Evolutionary conservation across 2,113 vertebrate genomes (phyloP).

Genomic region (Hipposideros armiger): DNA sequence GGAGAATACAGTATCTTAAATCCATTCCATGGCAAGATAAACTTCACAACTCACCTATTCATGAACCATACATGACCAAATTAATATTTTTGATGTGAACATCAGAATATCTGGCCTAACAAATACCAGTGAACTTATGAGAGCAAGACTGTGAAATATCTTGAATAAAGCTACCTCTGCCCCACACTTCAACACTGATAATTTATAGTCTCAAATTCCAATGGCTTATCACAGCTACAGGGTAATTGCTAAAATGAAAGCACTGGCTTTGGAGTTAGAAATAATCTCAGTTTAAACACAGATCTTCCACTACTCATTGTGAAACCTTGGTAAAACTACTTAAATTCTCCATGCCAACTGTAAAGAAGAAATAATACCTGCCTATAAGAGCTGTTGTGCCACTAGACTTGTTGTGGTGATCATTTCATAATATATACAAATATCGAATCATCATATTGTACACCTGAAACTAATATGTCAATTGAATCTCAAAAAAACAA

Average conservation of each 20-base stretch:
- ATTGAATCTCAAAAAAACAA: background rate
- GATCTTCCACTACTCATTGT: background rate
- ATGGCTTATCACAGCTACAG: background rate
- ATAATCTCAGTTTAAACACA: background rate
- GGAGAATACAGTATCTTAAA: slow-evolving; percentile 28
- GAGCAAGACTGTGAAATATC: background rate
- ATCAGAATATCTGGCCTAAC: background rate
- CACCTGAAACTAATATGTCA: background rate
- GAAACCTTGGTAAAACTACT: background rate
- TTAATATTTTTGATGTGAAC: background rate
- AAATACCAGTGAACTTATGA: background rate
- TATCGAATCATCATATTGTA: background rate
- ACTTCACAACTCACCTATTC: background rate
- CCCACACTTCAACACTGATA: background rate
- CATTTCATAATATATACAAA: background rate
- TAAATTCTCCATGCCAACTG: background rate
- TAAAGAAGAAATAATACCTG: background rate
- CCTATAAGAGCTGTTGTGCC: background rate
- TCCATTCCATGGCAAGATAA: background rate
- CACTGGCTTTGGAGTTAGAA: background rate
- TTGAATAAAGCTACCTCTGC: background rate
- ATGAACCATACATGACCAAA: background rate
- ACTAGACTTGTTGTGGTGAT: background rate
- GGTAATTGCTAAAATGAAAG: background rate
- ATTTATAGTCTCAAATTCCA: background rate